Evolutionary conservation across 2,888 invertebrate species (phyloP), one percentile per base, ranked within the genome.

Genomic region (Empis stercorea): DNA sequence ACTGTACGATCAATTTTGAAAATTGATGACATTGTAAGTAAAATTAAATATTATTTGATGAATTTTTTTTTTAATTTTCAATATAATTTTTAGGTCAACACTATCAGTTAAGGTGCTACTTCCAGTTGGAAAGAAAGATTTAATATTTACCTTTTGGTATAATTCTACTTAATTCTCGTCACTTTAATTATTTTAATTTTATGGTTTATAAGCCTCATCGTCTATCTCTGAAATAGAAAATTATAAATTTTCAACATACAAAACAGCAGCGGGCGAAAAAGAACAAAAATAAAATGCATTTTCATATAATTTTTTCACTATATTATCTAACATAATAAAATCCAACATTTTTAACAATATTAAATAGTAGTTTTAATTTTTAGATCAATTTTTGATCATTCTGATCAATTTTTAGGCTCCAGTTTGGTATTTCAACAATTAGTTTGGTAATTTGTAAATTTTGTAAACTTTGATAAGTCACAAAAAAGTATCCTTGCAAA

Each of bases 1-100:
- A 96, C 96, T 44, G 91, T 97, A 52, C 81, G 96, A 59, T 91
- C 93, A 59, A 96, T 99, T 71, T 78, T 99, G 64, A 99, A 99
- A 76, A 99, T 99, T 61, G 99, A 99, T 71, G 99, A 99, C 72
- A 96, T 99, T 70, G 93, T 97, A 57, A 64, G 65, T 65, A 48
- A 30, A 14, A 17, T 3, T 16, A 9, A 23, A 15, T 15, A 10
- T 43, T 14, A n/a, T 1, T 11, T 4, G 7, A 40, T 30, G 2
- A 10, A 2, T 11, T 17, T 6, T 32, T 36, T 44, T 17, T 5
- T 40, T 38, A 43, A 10, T 17, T 49, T 17, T 10, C 14, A 30
- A 17, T 3, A 10, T 42, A 46, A 11, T 6, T 48, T 46, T 2
- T 52, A 65, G 65, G 58, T 65, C 43, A 64, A 64, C 44, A 64